phyloP scores from a whole-genome alignment of 2,113 vertebrate species.

The Anguilla japonica region DNA sequence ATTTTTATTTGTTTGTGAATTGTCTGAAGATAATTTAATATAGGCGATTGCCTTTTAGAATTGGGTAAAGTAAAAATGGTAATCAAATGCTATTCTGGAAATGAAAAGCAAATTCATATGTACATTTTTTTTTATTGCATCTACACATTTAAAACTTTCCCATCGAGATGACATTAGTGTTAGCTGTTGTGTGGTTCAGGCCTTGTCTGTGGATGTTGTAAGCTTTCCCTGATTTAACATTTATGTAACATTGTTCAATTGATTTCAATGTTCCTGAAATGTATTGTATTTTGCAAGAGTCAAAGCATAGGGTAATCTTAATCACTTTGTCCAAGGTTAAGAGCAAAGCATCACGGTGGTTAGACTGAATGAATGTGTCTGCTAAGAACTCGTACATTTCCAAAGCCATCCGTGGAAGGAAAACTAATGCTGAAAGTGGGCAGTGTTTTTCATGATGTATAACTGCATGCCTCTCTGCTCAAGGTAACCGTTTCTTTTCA shows the following conservation, averaged over 20 bases:
- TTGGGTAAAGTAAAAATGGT: too few relatives aligned
- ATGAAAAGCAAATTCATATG: too few relatives aligned
- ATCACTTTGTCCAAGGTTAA: not conserved
- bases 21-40: too few relatives aligned
- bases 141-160: too few relatives aligned
- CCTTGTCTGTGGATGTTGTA: not conserved
- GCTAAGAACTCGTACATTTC: not conserved
- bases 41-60: too few relatives aligned
- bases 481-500: conserved; percentile 38
- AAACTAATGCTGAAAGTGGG: not conserved
- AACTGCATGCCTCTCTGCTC: not conserved
- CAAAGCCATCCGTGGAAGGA: not conserved
- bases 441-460: not conserved
- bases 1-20: too few relatives aligned
- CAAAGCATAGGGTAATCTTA: not conserved
- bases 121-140: too few relatives aligned
- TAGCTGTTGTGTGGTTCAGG: too few relatives aligned
- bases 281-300: not conserved
- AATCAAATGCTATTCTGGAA: too few relatives aligned
- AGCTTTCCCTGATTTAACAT: not conserved
- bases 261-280: not conserved
- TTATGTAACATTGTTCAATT: not conserved
- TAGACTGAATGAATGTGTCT: not conserved
- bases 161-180: too few relatives aligned
- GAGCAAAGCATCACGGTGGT: not conserved